Percentiles rank a stretch among this genome's conserved stretches.
Conservation (phyloP, 2,113 vertebrate species). For the Pseudolaguvia tuberculata region DNA sequence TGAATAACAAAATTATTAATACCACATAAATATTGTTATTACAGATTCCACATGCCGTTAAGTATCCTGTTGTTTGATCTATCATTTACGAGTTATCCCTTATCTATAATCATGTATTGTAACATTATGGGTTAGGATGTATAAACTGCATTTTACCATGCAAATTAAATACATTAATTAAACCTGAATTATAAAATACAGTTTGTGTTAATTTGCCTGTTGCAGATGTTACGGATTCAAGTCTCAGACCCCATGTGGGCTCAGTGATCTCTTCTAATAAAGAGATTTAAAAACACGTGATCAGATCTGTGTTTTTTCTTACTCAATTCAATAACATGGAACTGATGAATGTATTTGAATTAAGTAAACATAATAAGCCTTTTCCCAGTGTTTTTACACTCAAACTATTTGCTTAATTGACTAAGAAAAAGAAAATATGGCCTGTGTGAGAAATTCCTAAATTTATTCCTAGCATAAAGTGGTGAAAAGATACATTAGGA, state of each 20-base stretch:
- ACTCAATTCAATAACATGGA: too few species aligned
- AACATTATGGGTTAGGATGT: not conserved
- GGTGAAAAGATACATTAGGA: not conserved
- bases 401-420: not conserved
- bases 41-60: not conserved
- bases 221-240: too few species aligned
- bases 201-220: too few species aligned
- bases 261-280: too few species aligned
- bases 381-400: too few species aligned
- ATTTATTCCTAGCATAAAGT: not conserved
- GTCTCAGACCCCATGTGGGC: too few species aligned
- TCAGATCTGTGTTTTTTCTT: too few species aligned
- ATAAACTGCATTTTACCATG: not conserved
- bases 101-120: not conserved
- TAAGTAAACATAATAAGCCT: too few species aligned
- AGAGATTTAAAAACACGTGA: too few species aligned
- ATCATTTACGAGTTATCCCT: not conserved
- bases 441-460: not conserved
- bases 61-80: not conserved
- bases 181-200: too few species aligned
- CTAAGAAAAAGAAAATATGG: not conserved
- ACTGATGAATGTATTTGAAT: too few species aligned
- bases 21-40: not conserved
- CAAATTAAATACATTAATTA: too few species aligned
- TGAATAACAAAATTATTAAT: not conserved